Conservation (phyloP, 2,113 vertebrate species). For the Suncus etruscus region DNA sequence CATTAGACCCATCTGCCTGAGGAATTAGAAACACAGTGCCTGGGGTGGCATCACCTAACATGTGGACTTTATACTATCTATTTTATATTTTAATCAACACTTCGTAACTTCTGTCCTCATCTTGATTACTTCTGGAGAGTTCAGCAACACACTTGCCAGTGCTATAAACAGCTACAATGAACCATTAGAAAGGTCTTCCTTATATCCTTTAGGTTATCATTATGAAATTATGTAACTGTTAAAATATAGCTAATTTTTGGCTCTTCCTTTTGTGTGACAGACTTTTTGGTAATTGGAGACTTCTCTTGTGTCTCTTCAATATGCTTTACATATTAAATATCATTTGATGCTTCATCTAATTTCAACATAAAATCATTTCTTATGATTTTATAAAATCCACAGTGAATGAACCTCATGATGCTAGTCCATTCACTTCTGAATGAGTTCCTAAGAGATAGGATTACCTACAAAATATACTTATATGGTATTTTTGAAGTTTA, state of each 20-base stretch:
- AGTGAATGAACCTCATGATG: neutral
- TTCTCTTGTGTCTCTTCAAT: slow-evolving; percentile 4
- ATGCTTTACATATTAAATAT: neutral
- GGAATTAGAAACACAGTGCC: too few species aligned
- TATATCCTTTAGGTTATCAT: too few species aligned
- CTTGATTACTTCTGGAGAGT: slow-evolving; percentile 11
- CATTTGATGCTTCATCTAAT: slow-evolving; percentile 22
- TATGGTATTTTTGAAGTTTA: neutral
- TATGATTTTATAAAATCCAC: too few species aligned
- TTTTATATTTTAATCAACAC: too few species aligned
- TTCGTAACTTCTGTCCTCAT: neutral
- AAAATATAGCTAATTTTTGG: neutral
- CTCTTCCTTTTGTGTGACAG: neutral
- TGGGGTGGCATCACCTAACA: too few species aligned
- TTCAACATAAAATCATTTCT: neutral
- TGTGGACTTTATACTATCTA: too few species aligned
- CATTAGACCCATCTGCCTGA: too few species aligned
- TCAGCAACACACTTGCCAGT: neutral
- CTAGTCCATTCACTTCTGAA: neutral
- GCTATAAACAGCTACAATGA: neutral
- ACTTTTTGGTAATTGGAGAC: slow-evolving; percentile 9
- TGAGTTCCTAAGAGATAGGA: neutral
- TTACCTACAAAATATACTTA: neutral
- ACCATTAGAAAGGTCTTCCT: neutral
- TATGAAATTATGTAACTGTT: too few species aligned